Evolutionary conservation across 92 coral and sea anemone genomes (phyloP).

Genomic region (Parazoanthus darwini): DNA sequence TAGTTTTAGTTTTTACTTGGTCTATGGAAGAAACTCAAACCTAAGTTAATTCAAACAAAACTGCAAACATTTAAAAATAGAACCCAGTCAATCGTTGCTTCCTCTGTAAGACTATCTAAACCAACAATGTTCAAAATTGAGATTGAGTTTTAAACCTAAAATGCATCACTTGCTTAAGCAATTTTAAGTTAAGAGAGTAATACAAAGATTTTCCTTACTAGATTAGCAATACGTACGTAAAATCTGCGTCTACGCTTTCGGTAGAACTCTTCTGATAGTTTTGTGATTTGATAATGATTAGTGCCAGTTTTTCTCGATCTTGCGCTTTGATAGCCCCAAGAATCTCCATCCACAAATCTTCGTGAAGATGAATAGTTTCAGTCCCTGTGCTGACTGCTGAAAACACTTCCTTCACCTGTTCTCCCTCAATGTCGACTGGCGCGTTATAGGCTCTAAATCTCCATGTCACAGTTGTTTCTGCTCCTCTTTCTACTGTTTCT

Average conservation of each 20-base stretch:
- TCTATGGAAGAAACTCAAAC: too few relatives aligned
- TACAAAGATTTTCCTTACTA: neutral
- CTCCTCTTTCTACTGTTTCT: constrained; percentile 29
- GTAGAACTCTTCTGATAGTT: neutral
- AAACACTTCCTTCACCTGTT: neutral
- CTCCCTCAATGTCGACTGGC: constrained; percentile 28
- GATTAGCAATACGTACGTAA: constrained; percentile 9
- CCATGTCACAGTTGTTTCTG: constrained; percentile 56
- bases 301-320: constrained; percentile 18
- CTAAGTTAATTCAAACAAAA: neutral
- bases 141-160: neutral
- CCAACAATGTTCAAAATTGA: neutral
- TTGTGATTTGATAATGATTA: neutral
- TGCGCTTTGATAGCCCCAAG: constrained; percentile 8
- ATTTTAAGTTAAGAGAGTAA: neutral
- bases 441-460: constrained; percentile 61
- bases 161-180: neutral
- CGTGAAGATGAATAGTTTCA: constrained; percentile 1
- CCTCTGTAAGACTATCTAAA: too few relatives aligned
- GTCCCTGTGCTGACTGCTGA: neutral
- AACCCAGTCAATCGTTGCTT: too few relatives aligned
- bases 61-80: too few relatives aligned
- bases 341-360: neutral
- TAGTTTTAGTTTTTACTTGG: too few relatives aligned
- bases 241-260: neutral